These are phyloP conservation scores for Lutjanus erythropterus DNA, from an alignment of 2,113 vertebrate genomes.

Conservation along the genomic window DNA sequence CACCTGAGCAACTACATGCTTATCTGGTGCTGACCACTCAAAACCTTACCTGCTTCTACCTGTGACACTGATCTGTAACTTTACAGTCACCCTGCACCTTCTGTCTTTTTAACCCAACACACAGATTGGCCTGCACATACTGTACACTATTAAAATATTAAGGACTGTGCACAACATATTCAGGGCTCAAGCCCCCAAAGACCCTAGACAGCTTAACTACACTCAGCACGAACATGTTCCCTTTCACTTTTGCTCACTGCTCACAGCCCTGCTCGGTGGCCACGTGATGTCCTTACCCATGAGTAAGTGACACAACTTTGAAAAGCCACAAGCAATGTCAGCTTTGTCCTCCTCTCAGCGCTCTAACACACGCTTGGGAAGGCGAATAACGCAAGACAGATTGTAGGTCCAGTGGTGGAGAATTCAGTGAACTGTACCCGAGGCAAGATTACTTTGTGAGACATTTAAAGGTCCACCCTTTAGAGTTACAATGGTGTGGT, in stretches of 20 bases:
- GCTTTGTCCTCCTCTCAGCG: slow-evolving; percentile 69
- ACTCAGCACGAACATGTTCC: slow-evolving; percentile 30
- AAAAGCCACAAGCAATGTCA: slow-evolving; percentile 68
- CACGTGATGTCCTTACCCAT: slow-evolving; percentile 54
- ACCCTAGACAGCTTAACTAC: slow-evolving; percentile 4
- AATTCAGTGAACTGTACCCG: slow-evolving; percentile 76
- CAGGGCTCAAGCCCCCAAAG: neutral
- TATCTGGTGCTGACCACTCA: neutral
- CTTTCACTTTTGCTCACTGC: slow-evolving; percentile 40
- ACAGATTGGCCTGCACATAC: slow-evolving; percentile 1
- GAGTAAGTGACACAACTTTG: slow-evolving; percentile 69
- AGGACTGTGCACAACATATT: slow-evolving; percentile 10
- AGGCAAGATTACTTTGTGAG: slow-evolving; percentile 80
- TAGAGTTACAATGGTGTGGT: slow-evolving; percentile 76
- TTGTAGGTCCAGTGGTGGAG: slow-evolving; percentile 53
- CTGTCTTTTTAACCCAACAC: neutral
- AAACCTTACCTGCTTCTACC: neutral
- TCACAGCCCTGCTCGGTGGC: slow-evolving; percentile 33
- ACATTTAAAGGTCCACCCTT: slow-evolving; percentile 79
- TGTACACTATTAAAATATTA: slow-evolving; percentile 16
- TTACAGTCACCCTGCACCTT: neutral
- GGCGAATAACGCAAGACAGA: slow-evolving; percentile 72
- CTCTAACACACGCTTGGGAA: slow-evolving; percentile 65
- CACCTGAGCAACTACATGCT: neutral
- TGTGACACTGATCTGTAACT: neutral